Conservation (phyloP, 2,888 invertebrate genomes). For the Rhagium mordax region DNA sequence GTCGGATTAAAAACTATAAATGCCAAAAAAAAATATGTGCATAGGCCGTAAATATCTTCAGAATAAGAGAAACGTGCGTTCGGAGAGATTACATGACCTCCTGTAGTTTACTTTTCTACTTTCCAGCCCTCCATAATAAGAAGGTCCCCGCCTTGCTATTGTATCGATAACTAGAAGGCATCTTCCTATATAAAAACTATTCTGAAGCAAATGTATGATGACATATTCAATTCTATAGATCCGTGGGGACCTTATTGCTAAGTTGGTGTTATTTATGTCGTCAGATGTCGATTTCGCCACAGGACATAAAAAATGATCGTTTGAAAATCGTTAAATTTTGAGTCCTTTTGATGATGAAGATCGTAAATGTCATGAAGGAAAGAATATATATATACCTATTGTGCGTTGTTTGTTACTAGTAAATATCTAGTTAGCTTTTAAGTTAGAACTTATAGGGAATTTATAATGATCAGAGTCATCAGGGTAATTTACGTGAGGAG, state of each 20-base stretch:
- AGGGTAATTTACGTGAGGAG: background rate
- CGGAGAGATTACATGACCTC: constrained; percentile 23
- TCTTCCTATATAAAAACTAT: constrained; percentile 42
- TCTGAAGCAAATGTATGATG: constrained; percentile 37
- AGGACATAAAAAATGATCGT: constrained; percentile 29
- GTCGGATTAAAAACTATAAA: background rate
- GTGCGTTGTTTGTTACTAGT: background rate
- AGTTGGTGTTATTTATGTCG: constrained; percentile 29
- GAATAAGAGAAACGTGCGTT: constrained; percentile 16
- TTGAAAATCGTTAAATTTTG: constrained; percentile 21
- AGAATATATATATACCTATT: background rate
- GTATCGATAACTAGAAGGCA: constrained; percentile 40
- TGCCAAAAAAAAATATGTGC: background rate
- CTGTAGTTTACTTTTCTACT: constrained; percentile 14
- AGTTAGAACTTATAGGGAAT: background rate
- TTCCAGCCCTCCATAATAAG: constrained; percentile 23
- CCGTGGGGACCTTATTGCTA: constrained; percentile 7
- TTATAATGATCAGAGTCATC: background rate
- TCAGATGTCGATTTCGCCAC: constrained; percentile 20
- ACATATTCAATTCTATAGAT: constrained; percentile 34
- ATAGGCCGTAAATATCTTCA: background rate
- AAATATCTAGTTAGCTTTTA: too few relatives aligned
- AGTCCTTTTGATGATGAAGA: background rate
- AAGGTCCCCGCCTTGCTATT: constrained; percentile 39
- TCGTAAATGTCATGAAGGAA: constrained; percentile 12